phyloP scores from a whole-genome alignment of 1,140 invertebrate genomes.

The Eriocheir sinensis region DNA sequence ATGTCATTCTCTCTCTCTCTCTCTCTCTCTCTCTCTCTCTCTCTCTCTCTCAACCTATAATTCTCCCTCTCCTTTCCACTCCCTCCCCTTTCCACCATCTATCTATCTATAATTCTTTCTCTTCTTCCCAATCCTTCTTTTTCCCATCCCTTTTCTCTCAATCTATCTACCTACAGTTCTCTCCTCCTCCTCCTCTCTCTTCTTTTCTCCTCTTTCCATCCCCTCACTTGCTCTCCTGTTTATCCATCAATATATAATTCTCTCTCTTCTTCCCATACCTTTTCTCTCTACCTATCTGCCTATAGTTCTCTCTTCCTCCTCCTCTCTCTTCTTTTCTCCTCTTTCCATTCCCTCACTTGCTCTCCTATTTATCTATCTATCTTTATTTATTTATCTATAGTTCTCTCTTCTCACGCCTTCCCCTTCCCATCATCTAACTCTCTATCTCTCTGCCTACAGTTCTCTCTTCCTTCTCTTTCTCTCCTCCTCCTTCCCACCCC shows the following conservation, averaged over 20 bases:
- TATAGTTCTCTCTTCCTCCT: background rate
- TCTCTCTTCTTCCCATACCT: background rate
- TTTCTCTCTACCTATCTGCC: background rate
- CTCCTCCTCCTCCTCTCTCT: slow-evolving; percentile 4
- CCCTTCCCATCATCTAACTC: background rate
- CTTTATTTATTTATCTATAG: background rate
- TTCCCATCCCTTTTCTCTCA: background rate
- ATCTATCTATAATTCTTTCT: background rate
- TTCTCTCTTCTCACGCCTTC: background rate
- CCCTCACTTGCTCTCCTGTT: too few species aligned
- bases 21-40: slow-evolving; percentile 18
- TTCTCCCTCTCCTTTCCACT: slow-evolving; percentile 4
- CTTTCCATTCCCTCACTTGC: background rate
- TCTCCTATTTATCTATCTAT: background rate
- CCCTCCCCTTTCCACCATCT: background rate
- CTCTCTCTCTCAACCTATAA: background rate
- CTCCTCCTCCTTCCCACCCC: background rate
- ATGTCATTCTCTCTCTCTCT: slow-evolving; percentile 1
- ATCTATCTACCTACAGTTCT: background rate
- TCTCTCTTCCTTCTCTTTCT: background rate
- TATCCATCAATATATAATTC: background rate
- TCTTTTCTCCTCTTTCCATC: slow-evolving; percentile 8
- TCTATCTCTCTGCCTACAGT: background rate
- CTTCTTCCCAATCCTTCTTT: background rate
- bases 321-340: slow-evolving; percentile 3